phyloP scores from a whole-genome alignment of 1,140 invertebrate species.

The Drosophila ficusphila region DNA sequence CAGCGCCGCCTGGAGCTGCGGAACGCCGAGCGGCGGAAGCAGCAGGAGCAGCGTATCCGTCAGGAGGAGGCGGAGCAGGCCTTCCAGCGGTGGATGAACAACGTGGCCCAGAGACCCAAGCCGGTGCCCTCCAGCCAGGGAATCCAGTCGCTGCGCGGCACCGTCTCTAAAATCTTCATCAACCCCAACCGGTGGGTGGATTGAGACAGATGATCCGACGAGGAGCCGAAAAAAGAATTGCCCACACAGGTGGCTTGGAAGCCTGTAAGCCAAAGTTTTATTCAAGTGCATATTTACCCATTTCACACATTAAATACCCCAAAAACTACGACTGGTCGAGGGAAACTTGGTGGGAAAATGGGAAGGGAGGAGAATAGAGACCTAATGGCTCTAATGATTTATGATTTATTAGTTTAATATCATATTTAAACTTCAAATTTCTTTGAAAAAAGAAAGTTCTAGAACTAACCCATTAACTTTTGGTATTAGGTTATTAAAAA shows the following conservation, averaged over 20 bases:
- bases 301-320: constrained; percentile 22
- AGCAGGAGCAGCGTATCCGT: constrained; percentile 24
- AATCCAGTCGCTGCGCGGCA: constrained; percentile 57
- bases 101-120: constrained; percentile 52
- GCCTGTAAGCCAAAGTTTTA: constrained; percentile 1
- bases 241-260: neutral
- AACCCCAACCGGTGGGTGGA: constrained; percentile 64
- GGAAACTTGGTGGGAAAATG: too few species aligned
- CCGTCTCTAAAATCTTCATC: constrained; percentile 58
- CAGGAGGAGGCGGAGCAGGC: constrained; percentile 36
- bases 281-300: constrained; percentile 10
- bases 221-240: neutral
- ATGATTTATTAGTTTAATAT: too few species aligned
- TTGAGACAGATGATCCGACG: neutral
- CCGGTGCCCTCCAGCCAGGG: constrained; percentile 68
- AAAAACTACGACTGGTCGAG: neutral
- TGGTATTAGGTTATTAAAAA: too few species aligned
- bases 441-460: too few species aligned
- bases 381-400: too few species aligned
- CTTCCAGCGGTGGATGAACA: constrained; percentile 54
- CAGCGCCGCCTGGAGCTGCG: constrained; percentile 13
- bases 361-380: too few species aligned
- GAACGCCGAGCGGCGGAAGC: neutral
- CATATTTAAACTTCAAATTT: too few species aligned
- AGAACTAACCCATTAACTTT: too few species aligned